Conservation (phyloP, 1,140 invertebrate genomes). For the Macrobrachium nipponense region DNA sequence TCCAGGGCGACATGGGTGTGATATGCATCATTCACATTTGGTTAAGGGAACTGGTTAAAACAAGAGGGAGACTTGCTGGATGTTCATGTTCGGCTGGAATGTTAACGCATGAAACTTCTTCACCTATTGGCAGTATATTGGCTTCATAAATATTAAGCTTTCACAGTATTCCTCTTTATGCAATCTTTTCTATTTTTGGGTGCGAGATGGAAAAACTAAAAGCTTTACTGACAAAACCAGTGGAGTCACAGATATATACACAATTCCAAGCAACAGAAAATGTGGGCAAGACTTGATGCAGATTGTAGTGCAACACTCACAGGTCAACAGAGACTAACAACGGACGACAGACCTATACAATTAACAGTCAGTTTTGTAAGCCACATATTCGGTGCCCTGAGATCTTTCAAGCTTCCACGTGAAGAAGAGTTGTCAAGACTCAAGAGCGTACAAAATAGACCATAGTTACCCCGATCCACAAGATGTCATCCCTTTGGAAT, state of each 20-base stretch:
- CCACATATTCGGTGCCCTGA: slow-evolving; percentile 61
- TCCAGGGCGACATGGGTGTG: slow-evolving; percentile 59
- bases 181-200: slow-evolving; percentile 27
- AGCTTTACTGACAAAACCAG: slow-evolving; percentile 50
- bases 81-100: slow-evolving; percentile 59
- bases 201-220: slow-evolving; percentile 50
- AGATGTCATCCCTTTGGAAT: slow-evolving; percentile 47
- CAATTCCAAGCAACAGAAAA: slow-evolving; percentile 48
- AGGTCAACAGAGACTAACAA: slow-evolving; percentile 55
- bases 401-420: slow-evolving; percentile 62
- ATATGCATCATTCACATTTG: slow-evolving; percentile 60
- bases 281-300: slow-evolving; percentile 43
- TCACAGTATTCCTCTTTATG: slow-evolving; percentile 29
- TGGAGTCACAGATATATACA: slow-evolving; percentile 44
- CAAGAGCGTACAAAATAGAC: slow-evolving; percentile 60
- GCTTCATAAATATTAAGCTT: slow-evolving; percentile 54
- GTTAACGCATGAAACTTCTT: slow-evolving; percentile 50
- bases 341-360: slow-evolving; percentile 53
- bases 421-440: slow-evolving; percentile 62
- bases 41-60: slow-evolving; percentile 53
- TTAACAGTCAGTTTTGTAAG: slow-evolving; percentile 56
- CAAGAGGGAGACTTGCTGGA: slow-evolving; percentile 36
- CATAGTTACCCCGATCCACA: slow-evolving; percentile 61
- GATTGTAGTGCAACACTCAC: slow-evolving; percentile 47
- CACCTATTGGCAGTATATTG: slow-evolving; percentile 55